Conservation (phyloP, 2,797 vertebrate species). For the Tympanoctomys barrerae region DNA sequence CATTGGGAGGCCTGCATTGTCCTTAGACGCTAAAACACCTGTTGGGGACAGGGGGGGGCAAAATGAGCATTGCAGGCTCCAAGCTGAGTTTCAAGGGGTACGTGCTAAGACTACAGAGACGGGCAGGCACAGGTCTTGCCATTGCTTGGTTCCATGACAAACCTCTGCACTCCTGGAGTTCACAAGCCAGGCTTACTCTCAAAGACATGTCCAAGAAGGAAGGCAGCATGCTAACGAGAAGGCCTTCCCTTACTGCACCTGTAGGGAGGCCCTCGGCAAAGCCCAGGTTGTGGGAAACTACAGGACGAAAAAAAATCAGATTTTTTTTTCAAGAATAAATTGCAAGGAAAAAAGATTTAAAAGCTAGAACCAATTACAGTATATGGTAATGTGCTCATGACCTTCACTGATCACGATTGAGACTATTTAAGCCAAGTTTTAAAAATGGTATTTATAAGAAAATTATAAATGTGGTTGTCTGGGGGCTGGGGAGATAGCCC, state of each 20-base stretch:
- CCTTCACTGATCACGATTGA: neutral
- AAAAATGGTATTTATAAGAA: neutral
- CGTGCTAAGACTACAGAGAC: neutral
- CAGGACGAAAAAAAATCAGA: neutral
- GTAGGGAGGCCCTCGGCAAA: neutral
- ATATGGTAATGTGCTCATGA: neutral
- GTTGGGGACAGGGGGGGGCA: neutral
- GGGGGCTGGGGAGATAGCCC: neutral
- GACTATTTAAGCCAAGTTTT: neutral
- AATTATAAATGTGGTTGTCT: conserved; percentile 33
- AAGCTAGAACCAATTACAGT: neutral
- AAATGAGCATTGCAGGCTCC: neutral
- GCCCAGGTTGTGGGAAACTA: neutral
- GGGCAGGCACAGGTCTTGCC: neutral
- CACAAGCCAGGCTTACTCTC: neutral
- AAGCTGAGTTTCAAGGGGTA: neutral
- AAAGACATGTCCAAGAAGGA: neutral
- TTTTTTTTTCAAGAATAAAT: conserved; percentile 38
- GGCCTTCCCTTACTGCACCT: neutral
- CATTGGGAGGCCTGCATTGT: neutral
- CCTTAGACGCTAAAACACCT: neutral
- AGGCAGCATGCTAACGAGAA: neutral
- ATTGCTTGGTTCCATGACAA: neutral
- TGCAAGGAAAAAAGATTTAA: neutral
- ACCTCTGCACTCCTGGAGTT: neutral